Evolutionary conservation across 2,888 invertebrate species (phyloP).

Genomic region (Encarsia formosa): DNA sequence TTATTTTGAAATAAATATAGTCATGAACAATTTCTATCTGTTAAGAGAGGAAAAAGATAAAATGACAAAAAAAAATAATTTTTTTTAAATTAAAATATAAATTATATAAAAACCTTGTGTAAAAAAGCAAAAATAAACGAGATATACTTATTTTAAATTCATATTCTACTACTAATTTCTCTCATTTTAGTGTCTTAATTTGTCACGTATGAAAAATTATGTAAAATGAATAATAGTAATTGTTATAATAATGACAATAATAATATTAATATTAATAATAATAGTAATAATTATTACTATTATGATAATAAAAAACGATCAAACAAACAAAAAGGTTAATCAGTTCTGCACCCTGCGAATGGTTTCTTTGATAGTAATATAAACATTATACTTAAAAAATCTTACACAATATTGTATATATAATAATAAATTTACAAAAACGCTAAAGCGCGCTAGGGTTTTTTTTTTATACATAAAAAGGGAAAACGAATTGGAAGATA

Average conservation of each 20-base stretch:
- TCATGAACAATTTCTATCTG: slow-evolving; percentile 3
- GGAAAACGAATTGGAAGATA: slow-evolving; percentile 20
- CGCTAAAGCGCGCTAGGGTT: slow-evolving; percentile 15
- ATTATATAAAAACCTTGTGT: neutral
- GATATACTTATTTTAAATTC: slow-evolving; percentile 17
- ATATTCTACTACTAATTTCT: slow-evolving; percentile 10
- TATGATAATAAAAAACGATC: too few species aligned
- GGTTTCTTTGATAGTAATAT: slow-evolving; percentile 20
- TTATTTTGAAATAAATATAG: neutral
- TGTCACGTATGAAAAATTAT: neutral
- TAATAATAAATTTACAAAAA: slow-evolving; percentile 26
- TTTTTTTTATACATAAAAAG: slow-evolving; percentile 16
- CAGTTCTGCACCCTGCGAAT: slow-evolving; percentile 26
- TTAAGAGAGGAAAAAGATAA: too few species aligned
- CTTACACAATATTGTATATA: slow-evolving; percentile 16
- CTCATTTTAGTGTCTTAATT: neutral
- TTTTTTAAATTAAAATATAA: neutral
- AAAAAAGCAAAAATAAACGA: slow-evolving; percentile 8
- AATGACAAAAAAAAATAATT: too few species aligned
- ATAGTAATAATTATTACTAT: too few species aligned
- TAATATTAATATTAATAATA: too few species aligned
- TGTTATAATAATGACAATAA: too few species aligned
- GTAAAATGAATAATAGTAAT: too few species aligned
- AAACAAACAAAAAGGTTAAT: slow-evolving; percentile 25
- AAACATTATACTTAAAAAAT: slow-evolving; percentile 17